Evolutionary conservation across 1,140 invertebrate species (phyloP), one percentile per base, ranked within the genome.

Genomic region (Neotoxoptera formosana): DNA sequence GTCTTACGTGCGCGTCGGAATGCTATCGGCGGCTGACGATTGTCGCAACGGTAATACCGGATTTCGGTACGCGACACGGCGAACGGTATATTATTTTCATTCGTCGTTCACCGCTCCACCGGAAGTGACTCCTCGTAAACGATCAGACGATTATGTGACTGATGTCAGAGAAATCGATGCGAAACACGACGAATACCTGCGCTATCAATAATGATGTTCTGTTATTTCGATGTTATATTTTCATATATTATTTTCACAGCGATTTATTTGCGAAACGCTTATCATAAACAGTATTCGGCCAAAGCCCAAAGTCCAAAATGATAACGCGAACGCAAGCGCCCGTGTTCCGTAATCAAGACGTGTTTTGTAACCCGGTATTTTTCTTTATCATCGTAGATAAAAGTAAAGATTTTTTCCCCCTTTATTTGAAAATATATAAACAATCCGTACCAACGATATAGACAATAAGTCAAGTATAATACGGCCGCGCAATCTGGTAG

Each of bases 251-350:
- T 41, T 41, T 41, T 25, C 7, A 11, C 45, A 45, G 34, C 36
- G 36, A 84, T 84, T 84, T 67, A 11, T n/a, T 36, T 88, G 53
- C 53, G 1, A 53, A 88, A 88, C 48, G 83, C 7, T 88, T 53
- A 88, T 88, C 87, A 88, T 14, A 67, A 67, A 67, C 60, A 76
- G 14, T 17, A 3, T 67, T 34, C 48, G 21, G 47, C 47, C 87
- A 88, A 51, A 48, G 87, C 53, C n/a, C 47, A 34, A 51, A 48
- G 87, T 88, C n/a, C 47, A 34, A 53, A 88, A 51, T 88, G 87
- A 88, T 88, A 88, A 88, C 20, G 20, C 20, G n/a, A n/a, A 17
- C 47, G 11, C 53, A 88, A 30, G 25, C 45, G 41, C 4, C 41
- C 23, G 14, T 67, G 30, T 67, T 67, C 11, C 25, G 60, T 76